Evolutionary conservation across 2,113 vertebrate genomes (phyloP).

Genomic region (Malurus elegans): DNA sequence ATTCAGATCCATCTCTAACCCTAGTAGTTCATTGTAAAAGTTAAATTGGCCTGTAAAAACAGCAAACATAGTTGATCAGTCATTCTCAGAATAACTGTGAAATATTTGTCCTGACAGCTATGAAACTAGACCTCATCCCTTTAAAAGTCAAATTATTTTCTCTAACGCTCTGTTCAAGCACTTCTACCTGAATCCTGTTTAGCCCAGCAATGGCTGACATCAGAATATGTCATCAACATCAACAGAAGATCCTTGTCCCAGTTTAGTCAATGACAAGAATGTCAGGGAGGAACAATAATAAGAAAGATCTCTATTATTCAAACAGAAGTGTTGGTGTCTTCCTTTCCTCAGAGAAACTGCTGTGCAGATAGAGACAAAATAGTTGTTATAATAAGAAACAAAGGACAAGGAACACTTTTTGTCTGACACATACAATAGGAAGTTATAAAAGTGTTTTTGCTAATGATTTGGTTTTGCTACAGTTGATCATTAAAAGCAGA

Average conservation of each 20-base stretch:
- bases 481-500: not conserved
- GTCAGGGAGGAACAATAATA: not conserved
- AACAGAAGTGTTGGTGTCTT: not conserved
- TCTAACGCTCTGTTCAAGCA: not conserved
- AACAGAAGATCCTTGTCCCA: not conserved
- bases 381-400: not conserved
- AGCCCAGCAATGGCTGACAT: not conserved
- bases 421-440: accelerated
- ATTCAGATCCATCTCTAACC: not conserved
- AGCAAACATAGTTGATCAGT: not conserved
- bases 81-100: not conserved
- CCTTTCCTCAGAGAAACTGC: not conserved
- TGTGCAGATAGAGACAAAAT: not conserved
- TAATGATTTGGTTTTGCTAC: not conserved
- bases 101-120: not conserved
- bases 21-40: not conserved
- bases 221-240: too few species aligned
- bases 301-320: not conserved
- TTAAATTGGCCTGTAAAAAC: not conserved
- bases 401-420: not conserved
- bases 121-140: not conserved
- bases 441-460: not conserved
- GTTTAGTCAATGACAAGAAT: not conserved
- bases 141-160: not conserved
- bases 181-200: not conserved